These are phyloP conservation scores for Macrostomum cliftonense DNA, from an alignment of 2,888 invertebrate genomes.

Conservation along the genomic window DNA sequence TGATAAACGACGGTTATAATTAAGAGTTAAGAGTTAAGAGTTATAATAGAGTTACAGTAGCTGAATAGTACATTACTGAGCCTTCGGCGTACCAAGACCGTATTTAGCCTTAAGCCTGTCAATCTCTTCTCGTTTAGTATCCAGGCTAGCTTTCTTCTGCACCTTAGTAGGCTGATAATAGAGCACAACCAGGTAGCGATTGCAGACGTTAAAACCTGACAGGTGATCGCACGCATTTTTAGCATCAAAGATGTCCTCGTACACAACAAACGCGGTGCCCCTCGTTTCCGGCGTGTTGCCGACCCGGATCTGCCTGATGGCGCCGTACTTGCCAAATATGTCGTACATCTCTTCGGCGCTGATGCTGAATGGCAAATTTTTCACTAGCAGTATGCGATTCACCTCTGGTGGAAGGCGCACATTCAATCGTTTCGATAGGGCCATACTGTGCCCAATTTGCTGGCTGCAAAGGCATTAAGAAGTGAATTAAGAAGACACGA, in stretches of 20 bases:
- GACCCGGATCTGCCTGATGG: conserved; percentile 88
- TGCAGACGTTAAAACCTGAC: conserved; percentile 95
- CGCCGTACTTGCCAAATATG: conserved; percentile 98
- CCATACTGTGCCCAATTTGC: no score
- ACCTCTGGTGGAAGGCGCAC: conserved; percentile 94
- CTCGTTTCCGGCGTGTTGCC: conserved; percentile 92
- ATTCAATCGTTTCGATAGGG: conserved; percentile 39
- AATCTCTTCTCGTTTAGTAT: conserved; percentile 49
- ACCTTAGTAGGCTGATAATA: conserved; percentile 71
- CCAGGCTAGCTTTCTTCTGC: conserved; percentile 79
- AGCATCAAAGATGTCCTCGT: conserved; percentile 98
- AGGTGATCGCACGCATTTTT: conserved; percentile 98
- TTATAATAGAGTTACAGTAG: no score
- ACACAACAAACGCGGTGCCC: conserved; percentile 96
- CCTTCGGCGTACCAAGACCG: conserved; percentile 46
- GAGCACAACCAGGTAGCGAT: conserved; percentile 88
- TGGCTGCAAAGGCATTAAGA: no score
- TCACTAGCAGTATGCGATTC: conserved; percentile 79
- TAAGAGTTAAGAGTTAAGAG: no score
- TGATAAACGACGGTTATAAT: no score
- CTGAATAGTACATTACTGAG: no score
- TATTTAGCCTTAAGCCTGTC: conserved; percentile 86
- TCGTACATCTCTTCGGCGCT: conserved; percentile 99
- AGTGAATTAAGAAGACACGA: no score
- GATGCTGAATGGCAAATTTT: conserved; percentile 95